Evolutionary conservation across 2,797 vertebrate genomes (phyloP).

Genomic region (Eleutherodactylus coqui): DNA sequence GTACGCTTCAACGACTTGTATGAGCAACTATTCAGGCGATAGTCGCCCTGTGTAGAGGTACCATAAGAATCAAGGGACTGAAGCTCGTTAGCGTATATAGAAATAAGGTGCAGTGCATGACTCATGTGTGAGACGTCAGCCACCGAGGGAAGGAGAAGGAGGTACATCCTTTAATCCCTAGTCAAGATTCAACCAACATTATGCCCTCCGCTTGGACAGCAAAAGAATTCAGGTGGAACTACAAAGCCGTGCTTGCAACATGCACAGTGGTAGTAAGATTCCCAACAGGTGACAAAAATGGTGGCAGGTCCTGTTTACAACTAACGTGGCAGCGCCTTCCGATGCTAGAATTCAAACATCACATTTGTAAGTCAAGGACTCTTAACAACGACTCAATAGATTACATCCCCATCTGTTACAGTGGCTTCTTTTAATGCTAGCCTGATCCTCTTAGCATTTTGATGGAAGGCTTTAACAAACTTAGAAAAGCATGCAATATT

Average conservation of each 20-base stretch:
- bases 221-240: too few relatives aligned
- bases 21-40: too few relatives aligned
- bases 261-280: not conserved
- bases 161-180: not conserved
- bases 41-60: too few relatives aligned
- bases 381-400: not conserved
- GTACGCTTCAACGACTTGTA: too few relatives aligned
- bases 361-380: not conserved
- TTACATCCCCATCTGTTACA: not conserved
- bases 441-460: conserved; percentile 69
- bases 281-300: not conserved
- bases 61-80: not conserved
- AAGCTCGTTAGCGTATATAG: not conserved
- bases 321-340: not conserved
- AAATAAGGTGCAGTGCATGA: not conserved
- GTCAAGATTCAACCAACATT: not conserved
- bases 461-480: conserved; percentile 72
- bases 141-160: not conserved
- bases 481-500: conserved; percentile 77
- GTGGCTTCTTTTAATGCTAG: not conserved
- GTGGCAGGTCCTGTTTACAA: not conserved
- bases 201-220: too few relatives aligned
- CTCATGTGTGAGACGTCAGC: not conserved
- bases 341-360: not conserved
- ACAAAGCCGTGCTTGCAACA: not conserved